Evolutionary conservation across 2,797 vertebrate species (phyloP), one percentile per base, ranked within the genome.

Genomic region (Rhynchotus rufescens): DNA sequence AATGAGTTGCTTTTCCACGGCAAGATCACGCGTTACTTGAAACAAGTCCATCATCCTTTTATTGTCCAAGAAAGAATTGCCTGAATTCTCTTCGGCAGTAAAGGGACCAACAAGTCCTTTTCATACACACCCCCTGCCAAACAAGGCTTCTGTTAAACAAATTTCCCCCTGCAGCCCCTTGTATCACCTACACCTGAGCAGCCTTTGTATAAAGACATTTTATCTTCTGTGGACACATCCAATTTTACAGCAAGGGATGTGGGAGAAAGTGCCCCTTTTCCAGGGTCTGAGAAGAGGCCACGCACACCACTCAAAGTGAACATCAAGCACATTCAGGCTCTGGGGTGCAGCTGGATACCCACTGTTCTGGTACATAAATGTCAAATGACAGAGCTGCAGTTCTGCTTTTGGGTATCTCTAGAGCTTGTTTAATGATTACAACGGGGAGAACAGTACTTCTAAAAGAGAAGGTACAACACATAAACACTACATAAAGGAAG

Each of bases 281-380:
- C 26, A 25, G 49, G 25, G 9, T 11, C 1, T 34, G 23, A 69
- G 34, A 80, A 28, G 51, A 74, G 34, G 42, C 26, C 23, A 17
- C 6, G 25, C 13, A 38, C 26, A 20, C 38, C 10, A 9, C 23
- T 52, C 54, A n/a, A 59, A 67, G 67, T 3, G 10, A 42, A 32
- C 32, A 36, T 25, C 2, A 15, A 60, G 78, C 34, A 13, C 36
- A 11, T 47, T 16, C 19, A 44, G 15, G 72, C 40, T 34, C 51
- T 2, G 32, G 71, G 30, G n/a, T 13, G 10, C 32, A 45, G 42
- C 36, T 36, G 36, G 64, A 51, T 12, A 25, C 52, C 40, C 59
- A 61, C 17, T 3, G 65, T 22, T 20, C 15, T 8, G 5, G 14
- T 4, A 16, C 0, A 9, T 10, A 42, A 47, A 42, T 0, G 0